Conservation (phyloP, 2,113 vertebrate genomes). For the Spea bombifrons region DNA sequence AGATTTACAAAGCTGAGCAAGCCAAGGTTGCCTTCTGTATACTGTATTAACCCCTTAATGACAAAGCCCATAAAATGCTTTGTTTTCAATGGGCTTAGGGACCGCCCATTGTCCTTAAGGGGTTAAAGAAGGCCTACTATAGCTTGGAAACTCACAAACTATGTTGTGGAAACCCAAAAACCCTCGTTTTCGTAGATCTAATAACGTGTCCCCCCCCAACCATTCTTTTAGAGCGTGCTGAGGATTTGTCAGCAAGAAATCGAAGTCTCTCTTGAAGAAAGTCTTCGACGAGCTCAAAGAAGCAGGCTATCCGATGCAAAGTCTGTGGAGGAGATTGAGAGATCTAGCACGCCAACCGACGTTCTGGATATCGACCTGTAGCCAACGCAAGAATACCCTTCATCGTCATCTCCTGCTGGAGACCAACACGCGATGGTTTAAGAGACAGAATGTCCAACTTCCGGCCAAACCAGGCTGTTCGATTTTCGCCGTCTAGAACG, state of each 20-base stretch:
- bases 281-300: constrained; percentile 8
- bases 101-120: no score
- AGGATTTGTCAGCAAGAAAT: constrained; percentile 41
- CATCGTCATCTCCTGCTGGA: neutral
- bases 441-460: neutral
- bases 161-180: no score
- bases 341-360: constrained; percentile 42
- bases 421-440: neutral
- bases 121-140: no score
- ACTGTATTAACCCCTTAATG: no score
- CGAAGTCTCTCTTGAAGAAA: constrained; percentile 27
- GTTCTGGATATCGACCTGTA: constrained; percentile 42
- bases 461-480: neutral
- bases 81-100: no score
- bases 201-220: neutral
- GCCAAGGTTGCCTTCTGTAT: no score
- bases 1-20: no score
- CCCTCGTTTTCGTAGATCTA: neutral
- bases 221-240: constrained; percentile 27
- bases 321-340: constrained; percentile 27
- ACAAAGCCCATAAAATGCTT: no score
- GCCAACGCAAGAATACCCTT: neutral
- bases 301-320: neutral
- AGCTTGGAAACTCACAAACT: no score
- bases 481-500: neutral